Percentiles rank a stretch among this genome's conserved stretches.
Evolutionary conservation across 2,113 vertebrate genomes (phyloP).

Genomic region (Pollimyrus isidori): DNA sequence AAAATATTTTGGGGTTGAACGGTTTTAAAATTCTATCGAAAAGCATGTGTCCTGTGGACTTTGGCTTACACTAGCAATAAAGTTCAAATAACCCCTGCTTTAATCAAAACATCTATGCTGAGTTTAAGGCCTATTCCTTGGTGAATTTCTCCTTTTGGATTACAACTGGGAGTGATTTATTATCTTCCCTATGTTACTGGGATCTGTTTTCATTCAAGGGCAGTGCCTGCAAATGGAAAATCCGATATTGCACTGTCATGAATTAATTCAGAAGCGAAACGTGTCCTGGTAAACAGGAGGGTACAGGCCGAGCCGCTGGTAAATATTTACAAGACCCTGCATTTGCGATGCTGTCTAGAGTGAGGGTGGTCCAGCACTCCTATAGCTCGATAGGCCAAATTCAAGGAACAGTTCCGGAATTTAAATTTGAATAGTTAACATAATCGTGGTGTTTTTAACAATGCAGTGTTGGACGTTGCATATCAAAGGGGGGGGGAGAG

Average conservation of each 20-base stretch:
- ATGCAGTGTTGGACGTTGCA: background rate
- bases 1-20: background rate
- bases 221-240: background rate
- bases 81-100: background rate
- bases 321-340: constrained; percentile 6
- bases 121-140: background rate
- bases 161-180: constrained; percentile 8
- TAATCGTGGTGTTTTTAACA: background rate
- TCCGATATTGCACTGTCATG: background rate
- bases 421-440: constrained; percentile 5
- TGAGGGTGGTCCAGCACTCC: background rate
- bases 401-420: background rate
- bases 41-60: background rate
- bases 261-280: constrained; percentile 1
- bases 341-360: background rate
- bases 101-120: constrained; percentile 7
- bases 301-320: background rate
- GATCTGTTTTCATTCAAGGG: constrained; percentile 2
- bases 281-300: background rate
- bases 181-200: background rate
- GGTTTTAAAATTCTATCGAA: background rate
- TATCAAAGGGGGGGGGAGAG: background rate
- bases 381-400: background rate
- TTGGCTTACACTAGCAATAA: background rate
- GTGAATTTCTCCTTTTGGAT: background rate